Base-by-base conservation (phyloP, 1,140 invertebrate species). In the Acromyrmex heyeri region DNA sequence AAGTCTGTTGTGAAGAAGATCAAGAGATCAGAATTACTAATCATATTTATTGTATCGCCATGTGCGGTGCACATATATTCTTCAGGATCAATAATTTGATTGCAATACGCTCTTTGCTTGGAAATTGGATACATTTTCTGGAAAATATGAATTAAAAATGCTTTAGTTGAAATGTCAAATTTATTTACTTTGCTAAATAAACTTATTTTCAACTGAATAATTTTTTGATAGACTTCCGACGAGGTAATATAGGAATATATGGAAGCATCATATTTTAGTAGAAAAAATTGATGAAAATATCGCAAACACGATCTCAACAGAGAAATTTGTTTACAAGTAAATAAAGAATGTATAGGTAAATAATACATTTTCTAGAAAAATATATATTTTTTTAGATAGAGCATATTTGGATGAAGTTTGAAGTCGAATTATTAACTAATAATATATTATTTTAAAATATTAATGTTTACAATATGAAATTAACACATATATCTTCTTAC, bases 111-210 rank as follows among this genome's bases (percentile, higher is more conserved):
- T 24, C 24, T 38, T 30, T 24, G 27, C 27, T 34, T 48, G 14
- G 4, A 55, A 79, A 79, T 18, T 57, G 27, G 53, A 55, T 81
- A 69, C 27, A 44, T 79, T 69, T 70, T 70, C 48, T 38, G 30
- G 30, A n/a, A 38, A 75, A 75, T 50, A 53, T 67, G n/a, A 48
- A 81, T 81, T 69, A n/a, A 81, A 69, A 81, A 70, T 30, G 30
- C 48, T 78, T 79, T 69, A 67, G 44, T 34, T 70, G n/a, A 65
- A 81, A 81, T n/a, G 64, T 81, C 30, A 81, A 81, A 81, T 38
- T 81, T 70, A 70, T 70, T 81, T 81, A 70, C 30, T 21, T 57
- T 10, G 27, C 21, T 70, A 81, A 81, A 55, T 70, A 81, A 81
- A 81, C 64, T 70, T 70, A 55, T 70, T 44, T 70, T 55, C 14